Evolutionary conservation across 2,888 invertebrate species (phyloP).

Genomic region (Clusia tigrina): DNA sequence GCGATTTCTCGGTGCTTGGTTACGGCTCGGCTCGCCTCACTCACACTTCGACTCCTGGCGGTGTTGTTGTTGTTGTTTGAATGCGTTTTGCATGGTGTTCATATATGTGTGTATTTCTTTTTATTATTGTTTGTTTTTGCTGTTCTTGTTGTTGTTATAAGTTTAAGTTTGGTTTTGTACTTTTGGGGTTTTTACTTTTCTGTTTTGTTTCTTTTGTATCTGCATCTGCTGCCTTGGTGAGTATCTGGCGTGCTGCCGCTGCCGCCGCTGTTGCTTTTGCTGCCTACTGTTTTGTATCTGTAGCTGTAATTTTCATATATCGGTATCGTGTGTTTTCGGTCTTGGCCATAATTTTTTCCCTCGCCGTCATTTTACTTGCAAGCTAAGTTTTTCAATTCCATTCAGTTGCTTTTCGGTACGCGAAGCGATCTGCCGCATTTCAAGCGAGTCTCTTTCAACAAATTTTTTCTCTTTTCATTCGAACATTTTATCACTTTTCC

Average conservation of each 20-base stretch:
- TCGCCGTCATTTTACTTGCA: slow-evolving; percentile 56
- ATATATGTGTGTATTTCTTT: background rate
- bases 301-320: slow-evolving; percentile 25
- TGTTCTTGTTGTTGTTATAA: slow-evolving; percentile 6
- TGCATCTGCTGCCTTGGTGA: slow-evolving; percentile 9
- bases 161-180: slow-evolving; percentile 5
- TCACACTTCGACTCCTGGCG: slow-evolving; percentile 16
- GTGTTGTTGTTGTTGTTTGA: slow-evolving; percentile 21
- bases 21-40: no score
- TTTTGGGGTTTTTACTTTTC: background rate
- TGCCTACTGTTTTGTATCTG: slow-evolving; percentile 27
- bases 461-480: slow-evolving; percentile 1
- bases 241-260: background rate
- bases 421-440: slow-evolving; percentile 58
- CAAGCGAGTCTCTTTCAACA: slow-evolving; percentile 16
- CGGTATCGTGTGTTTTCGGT: slow-evolving; percentile 25
- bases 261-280: slow-evolving; percentile 36
- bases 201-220: background rate
- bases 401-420: slow-evolving; percentile 62
- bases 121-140: background rate
- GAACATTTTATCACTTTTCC: background rate
- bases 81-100: slow-evolving; percentile 27
- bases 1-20: slow-evolving; percentile 32
- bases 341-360: slow-evolving; percentile 52
- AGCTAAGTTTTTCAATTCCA: slow-evolving; percentile 61